Conservation (phyloP, 2,797 vertebrate genomes). For the Chelon auratus region DNA sequence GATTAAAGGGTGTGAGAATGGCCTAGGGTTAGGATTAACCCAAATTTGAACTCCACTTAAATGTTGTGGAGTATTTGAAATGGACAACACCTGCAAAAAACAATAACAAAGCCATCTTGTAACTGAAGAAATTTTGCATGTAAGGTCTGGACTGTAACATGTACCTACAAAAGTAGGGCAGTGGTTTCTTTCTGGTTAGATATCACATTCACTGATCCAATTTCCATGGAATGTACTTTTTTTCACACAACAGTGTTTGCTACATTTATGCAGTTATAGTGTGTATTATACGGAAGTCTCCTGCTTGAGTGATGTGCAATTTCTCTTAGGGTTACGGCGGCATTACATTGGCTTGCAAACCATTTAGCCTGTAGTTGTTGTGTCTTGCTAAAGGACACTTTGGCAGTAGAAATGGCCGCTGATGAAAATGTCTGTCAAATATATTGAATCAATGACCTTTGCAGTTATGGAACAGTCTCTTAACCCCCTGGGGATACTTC, state of each 20-base stretch:
- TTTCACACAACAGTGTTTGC: not conserved
- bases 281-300: not conserved
- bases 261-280: not conserved
- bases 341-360: conserved; percentile 24
- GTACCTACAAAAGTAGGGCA: too few species aligned
- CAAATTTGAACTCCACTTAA: not conserved
- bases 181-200: too few species aligned
- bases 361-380: conserved; percentile 35
- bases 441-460: conserved; percentile 55
- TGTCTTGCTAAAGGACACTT: conserved; percentile 72
- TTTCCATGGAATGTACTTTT: not conserved
- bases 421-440: conserved; percentile 41
- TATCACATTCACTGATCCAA: not conserved
- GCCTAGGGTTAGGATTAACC: not conserved
- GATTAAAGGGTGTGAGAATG: not conserved
- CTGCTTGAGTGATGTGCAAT: not conserved
- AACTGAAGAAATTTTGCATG: not conserved
- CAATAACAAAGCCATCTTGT: not conserved
- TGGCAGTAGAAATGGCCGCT: conserved; percentile 52
- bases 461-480: conserved; percentile 58
- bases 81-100: not conserved
- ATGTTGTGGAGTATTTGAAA: not conserved
- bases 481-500: conserved; percentile 24
- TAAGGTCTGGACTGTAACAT: too few species aligned
- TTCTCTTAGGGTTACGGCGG: conserved; percentile 23